Conservation (phyloP, 2,113 vertebrate species). For the Pterocles orientalis region DNA sequence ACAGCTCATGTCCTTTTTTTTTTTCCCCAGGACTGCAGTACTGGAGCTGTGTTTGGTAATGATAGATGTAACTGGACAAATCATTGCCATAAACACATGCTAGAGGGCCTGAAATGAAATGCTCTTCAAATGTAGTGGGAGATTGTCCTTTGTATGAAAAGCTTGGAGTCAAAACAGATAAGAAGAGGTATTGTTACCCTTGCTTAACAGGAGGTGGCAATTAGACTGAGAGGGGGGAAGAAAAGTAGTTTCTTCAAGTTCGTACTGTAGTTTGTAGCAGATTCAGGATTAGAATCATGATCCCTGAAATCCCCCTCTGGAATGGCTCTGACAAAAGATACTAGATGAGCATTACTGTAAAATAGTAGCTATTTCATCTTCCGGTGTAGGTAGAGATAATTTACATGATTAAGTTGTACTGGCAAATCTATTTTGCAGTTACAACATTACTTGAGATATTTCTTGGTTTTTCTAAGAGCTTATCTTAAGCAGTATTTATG, state of each 20-base stretch:
- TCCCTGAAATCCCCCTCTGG: background rate
- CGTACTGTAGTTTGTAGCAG: background rate
- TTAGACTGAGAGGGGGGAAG: background rate
- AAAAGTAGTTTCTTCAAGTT: background rate
- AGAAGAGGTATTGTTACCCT: background rate
- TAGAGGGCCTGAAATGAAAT: background rate
- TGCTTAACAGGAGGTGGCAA: background rate
- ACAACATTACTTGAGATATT: background rate
- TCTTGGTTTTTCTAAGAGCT: background rate
- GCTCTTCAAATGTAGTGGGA: background rate
- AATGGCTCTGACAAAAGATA: background rate
- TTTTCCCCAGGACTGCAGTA: background rate
- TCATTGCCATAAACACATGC: background rate
- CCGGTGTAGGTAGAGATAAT: background rate
- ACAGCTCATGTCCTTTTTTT: background rate
- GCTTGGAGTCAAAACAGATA: background rate
- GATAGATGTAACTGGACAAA: background rate
- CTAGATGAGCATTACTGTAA: background rate
- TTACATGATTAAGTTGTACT: background rate
- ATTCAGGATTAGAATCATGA: background rate
- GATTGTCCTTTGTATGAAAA: background rate
- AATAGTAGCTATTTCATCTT: background rate
- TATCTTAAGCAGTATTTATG: background rate
- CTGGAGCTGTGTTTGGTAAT: background rate
- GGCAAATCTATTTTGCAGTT: background rate